Base-by-base conservation (phyloP, 1,140 invertebrate genomes). In the Sycobia sp. region DNA sequence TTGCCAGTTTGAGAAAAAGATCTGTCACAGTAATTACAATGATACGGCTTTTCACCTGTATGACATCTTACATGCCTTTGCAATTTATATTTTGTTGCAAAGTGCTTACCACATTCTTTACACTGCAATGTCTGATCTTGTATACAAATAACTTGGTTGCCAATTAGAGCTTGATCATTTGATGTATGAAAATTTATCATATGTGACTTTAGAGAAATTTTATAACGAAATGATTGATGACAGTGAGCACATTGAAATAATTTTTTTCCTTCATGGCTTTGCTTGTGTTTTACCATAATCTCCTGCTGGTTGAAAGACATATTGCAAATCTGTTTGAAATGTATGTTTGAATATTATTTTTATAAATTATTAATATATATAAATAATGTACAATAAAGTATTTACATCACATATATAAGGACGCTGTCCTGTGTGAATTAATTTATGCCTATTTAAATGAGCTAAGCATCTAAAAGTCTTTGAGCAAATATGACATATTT, bases 1-100 rank as follows among this genome's bases (percentile, higher is more conserved):
- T 87, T 87, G 8, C 85, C 81, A 39, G 86, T 86, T 70, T 88
- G 86, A 0, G 84, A 85, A 66, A 88, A 88, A 3, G 81, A 76
- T 4, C 80, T 71, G 39, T 81, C 71, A 74, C 85, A 86, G 66
- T 82, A 83, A 23, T 73, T 73, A 71, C 86, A 87, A 27, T 69
- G 74, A 69, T 82, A 84, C 0, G 84, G 83, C 43, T 80, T 77
- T 67, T 86, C 83, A 25, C 84, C 85, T 3, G 83, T 86, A 65
- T 84, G 83, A 51, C 76, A 80, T 39, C 82, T 71, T n/a, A 71
- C 68, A 67, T 84, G 82, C 20, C 81, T 71, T 32, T 77, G 71
- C n/a, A 84, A 69, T 54, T 83, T 83, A 49, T 82, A 82, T 29
- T 75, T 76, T 11, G 81, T 83, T 9, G 80, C 80, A 65, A 84